phyloP scores from a whole-genome alignment of 2,797 vertebrate genomes.

The Cossypha niveicapilla region DNA sequence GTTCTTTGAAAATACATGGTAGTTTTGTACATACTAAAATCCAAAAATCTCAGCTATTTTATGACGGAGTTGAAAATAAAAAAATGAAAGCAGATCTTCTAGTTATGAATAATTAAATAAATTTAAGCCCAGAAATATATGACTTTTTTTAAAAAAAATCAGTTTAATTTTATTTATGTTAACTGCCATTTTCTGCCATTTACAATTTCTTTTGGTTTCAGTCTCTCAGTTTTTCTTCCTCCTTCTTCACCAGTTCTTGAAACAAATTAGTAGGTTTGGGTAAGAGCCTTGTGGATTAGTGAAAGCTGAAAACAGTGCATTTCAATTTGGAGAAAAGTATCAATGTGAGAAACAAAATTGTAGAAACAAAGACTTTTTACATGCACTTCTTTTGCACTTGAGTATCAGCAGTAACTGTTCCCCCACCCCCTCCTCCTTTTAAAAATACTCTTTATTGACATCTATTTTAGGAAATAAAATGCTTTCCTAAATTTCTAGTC shows the following conservation, averaged over 20 bases:
- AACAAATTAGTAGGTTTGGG: background rate
- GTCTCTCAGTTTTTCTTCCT: background rate
- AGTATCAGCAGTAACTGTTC: background rate
- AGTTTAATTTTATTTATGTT: background rate
- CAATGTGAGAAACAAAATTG: background rate
- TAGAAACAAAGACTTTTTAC: background rate
- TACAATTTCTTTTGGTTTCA: background rate
- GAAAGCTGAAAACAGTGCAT: background rate
- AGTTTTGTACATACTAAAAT: background rate
- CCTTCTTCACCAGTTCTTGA: background rate
- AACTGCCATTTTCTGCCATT: background rate
- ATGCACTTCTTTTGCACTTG: background rate
- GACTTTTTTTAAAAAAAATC: background rate
- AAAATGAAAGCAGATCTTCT: background rate
- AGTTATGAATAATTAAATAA: background rate
- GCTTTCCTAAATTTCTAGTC: background rate
- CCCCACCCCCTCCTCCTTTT: rapidly evolving
- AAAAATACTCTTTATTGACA: background rate
- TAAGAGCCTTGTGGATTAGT: background rate
- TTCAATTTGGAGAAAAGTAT: background rate
- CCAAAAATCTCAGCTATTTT: background rate
- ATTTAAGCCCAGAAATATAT: background rate
- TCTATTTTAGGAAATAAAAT: background rate
- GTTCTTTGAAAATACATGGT: background rate
- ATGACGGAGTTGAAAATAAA: background rate